Evolutionary conservation across 2,888 invertebrate genomes (phyloP).

Genomic region (Meteorus colon): DNA sequence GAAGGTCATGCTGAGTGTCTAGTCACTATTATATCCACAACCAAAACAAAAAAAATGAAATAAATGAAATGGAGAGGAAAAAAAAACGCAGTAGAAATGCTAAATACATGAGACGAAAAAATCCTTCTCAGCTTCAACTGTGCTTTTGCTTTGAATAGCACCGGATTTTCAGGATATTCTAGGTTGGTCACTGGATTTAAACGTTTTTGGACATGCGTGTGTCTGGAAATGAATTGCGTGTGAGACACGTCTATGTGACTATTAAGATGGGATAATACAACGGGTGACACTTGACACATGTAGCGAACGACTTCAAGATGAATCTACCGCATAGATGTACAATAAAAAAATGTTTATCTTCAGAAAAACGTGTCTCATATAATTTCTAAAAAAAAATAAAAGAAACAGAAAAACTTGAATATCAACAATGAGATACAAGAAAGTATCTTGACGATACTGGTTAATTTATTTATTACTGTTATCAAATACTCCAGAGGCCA

Average conservation of each 20-base stretch:
- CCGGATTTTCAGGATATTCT: conserved; percentile 69
- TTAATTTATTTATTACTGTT: neutral
- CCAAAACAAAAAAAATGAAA: neutral
- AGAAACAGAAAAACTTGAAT: too few relatives aligned
- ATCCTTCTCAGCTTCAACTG: conserved; percentile 9
- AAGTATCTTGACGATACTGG: too few relatives aligned
- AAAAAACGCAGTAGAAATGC: neutral
- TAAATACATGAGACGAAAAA: conserved; percentile 27
- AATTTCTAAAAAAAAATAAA: neutral
- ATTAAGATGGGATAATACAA: neutral
- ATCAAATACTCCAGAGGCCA: neutral
- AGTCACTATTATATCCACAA: conserved; percentile 12
- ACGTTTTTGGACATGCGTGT: neutral
- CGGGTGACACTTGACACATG: neutral
- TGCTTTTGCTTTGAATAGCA: conserved; percentile 46
- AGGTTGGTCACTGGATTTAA: conserved; percentile 40
- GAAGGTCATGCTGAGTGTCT: conserved; percentile 43
- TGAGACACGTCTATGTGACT: neutral
- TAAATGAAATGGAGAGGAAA: neutral
- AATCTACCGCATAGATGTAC: neutral
- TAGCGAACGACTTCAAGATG: neutral
- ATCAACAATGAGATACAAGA: too few relatives aligned
- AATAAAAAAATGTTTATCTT: neutral
- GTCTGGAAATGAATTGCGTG: neutral
- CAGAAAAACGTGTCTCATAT: neutral